Percentiles rank a stretch among this genome's conserved stretches.
Evolutionary conservation across 2,113 vertebrate genomes (phyloP).

Genomic region (Scomber colias): DNA sequence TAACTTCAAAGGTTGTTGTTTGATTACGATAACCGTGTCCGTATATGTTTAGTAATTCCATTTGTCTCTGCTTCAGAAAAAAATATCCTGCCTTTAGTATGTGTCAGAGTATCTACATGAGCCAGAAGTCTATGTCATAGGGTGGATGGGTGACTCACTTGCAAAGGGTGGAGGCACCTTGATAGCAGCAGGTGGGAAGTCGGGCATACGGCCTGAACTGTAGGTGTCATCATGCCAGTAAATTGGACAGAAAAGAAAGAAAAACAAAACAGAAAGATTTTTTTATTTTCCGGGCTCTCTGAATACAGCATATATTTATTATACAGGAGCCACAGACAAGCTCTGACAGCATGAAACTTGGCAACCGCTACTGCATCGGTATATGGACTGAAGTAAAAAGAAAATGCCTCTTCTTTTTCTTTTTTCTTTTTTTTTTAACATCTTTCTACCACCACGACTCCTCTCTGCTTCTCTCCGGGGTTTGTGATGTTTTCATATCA

Average conservation of each 20-base stretch:
- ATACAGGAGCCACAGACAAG: not conserved
- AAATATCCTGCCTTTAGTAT: too few relatives aligned
- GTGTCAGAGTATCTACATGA: too few relatives aligned
- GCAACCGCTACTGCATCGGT: constrained; percentile 12
- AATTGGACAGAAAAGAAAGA: not conserved
- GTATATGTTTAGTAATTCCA: too few relatives aligned
- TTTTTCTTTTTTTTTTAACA: constrained; percentile 2
- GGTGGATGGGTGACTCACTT: too few relatives aligned
- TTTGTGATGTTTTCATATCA: constrained; percentile 53
- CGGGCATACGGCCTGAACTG: not conserved
- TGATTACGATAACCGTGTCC: too few relatives aligned
- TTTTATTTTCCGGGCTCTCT: not conserved
- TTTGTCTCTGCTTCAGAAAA: too few relatives aligned
- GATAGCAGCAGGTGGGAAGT: not conserved
- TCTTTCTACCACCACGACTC: constrained; percentile 14
- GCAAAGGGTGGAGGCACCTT: too few relatives aligned
- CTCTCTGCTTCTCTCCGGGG: constrained; percentile 5
- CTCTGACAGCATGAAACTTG: constrained; percentile 24
- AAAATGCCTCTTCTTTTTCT: not conserved
- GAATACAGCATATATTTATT: constrained; percentile 18
- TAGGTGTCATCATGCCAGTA: not conserved
- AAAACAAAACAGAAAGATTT: not conserved
- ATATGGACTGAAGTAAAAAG: constrained; percentile 22
- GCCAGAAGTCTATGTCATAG: too few relatives aligned
- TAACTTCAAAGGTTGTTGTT: too few relatives aligned